These are phyloP conservation scores for Sthenelais limicola DNA, from an alignment of 2,888 invertebrate genomes.

Conservation along the genomic window DNA sequence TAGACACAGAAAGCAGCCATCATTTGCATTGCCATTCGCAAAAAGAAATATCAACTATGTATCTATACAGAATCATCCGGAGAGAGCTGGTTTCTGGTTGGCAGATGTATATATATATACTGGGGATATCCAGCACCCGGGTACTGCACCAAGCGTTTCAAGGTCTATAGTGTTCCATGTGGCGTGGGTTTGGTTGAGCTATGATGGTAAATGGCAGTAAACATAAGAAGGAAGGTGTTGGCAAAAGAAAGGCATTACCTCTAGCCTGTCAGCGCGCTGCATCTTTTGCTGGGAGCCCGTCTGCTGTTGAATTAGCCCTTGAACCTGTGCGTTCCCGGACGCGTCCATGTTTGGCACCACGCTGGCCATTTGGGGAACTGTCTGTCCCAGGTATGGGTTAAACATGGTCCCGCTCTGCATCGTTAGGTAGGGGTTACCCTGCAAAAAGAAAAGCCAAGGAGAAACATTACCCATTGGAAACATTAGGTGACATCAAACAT, in stretches of 20 bases:
- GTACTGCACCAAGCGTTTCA: too few relatives aligned
- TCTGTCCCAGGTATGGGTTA: conserved; percentile 24
- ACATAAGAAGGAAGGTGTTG: neutral
- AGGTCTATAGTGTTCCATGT: conserved; percentile 1
- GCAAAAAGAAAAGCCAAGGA: neutral
- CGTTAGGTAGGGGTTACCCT: conserved; percentile 28
- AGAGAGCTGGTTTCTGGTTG: conserved; percentile 30
- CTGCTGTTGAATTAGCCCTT: conserved; percentile 7
- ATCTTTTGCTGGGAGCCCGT: conserved; percentile 32
- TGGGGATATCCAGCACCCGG: conserved; percentile 25
- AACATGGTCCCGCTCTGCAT: neutral
- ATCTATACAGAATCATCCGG: too few relatives aligned
- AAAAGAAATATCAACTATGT: too few relatives aligned
- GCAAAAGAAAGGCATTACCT: too few relatives aligned
- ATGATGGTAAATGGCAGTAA: conserved; percentile 3
- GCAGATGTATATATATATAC: too few relatives aligned
- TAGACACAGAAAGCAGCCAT: too few relatives aligned
- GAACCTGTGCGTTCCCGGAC: conserved; percentile 1
- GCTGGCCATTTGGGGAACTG: conserved; percentile 13
- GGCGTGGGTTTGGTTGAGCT: neutral
- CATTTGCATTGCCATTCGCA: too few relatives aligned
- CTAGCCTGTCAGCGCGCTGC: conserved; percentile 34
- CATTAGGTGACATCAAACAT: too few relatives aligned
- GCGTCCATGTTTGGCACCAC: conserved; percentile 25
- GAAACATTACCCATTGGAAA: conserved; percentile 19